These are phyloP conservation scores for Himalopsyche tibetana DNA, from an alignment of 2,888 invertebrate species.

Conservation along the genomic window DNA sequence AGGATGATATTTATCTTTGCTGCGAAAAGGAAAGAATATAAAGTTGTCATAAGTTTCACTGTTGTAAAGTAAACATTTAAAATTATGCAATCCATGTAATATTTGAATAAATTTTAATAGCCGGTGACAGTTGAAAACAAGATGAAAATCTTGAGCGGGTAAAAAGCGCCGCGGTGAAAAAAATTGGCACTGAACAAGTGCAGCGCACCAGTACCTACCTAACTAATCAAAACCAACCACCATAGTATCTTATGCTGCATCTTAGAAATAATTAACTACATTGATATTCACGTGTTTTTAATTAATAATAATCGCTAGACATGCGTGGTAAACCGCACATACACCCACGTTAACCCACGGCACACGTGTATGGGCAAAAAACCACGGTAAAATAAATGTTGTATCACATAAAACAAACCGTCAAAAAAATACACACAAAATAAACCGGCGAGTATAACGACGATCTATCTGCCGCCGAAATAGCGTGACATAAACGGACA, in stretches of 20 bases:
- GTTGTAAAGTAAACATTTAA: too few species aligned
- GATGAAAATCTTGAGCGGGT: constrained; percentile 18
- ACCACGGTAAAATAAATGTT: constrained; percentile 41
- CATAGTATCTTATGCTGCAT: not conserved
- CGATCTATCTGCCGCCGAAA: constrained; percentile 45
- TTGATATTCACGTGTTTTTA: constrained; percentile 37
- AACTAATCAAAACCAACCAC: constrained; percentile 28
- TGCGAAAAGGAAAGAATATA: too few species aligned
- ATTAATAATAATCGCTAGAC: constrained; percentile 18
- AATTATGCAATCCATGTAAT: not conserved
- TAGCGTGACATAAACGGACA: constrained; percentile 40
- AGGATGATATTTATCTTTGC: too few species aligned
- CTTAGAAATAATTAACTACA: constrained; percentile 10
- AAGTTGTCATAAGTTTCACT: too few species aligned
- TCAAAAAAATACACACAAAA: constrained; percentile 52
- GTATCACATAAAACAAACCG: constrained; percentile 42
- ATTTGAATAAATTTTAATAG: constrained; percentile 6
- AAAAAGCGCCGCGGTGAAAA: constrained; percentile 1
- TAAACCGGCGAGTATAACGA: constrained; percentile 47
- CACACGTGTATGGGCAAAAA: constrained; percentile 43
- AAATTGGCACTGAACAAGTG: constrained; percentile 37
- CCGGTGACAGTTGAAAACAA: constrained; percentile 28
- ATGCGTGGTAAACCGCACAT: constrained; percentile 34
- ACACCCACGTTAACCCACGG: constrained; percentile 41
- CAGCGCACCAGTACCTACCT: constrained; percentile 7